A percentile compares a stretch with the other conserved stretches of the same genome.
These are phyloP conservation scores for Caradrina clavipalpis DNA, from an alignment of 2,888 invertebrate species.

Conservation along the genomic window DNA sequence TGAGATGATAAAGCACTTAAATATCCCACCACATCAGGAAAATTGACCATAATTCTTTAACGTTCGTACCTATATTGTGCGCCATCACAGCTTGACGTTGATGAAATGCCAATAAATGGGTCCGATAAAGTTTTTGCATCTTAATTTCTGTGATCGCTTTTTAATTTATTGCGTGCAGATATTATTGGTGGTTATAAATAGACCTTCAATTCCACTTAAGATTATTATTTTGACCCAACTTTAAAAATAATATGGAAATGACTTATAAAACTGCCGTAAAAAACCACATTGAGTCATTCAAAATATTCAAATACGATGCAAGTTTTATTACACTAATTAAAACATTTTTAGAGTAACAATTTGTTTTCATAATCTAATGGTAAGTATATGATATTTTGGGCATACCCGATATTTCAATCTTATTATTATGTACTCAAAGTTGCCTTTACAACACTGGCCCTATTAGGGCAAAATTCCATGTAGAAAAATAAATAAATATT, in stretches of 20 bases:
- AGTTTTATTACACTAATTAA: not conserved
- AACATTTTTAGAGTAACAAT: not conserved
- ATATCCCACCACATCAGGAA: conserved; percentile 41
- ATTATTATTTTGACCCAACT: not conserved
- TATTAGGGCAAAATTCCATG: conserved; percentile 38
- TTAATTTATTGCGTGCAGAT: conserved; percentile 31
- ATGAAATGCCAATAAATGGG: conserved; percentile 62
- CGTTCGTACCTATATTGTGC: conserved; percentile 47
- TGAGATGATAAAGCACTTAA: conserved; percentile 50
- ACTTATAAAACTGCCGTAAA: not conserved
- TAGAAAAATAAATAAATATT: conserved; percentile 61
- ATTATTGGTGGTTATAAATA: conserved; percentile 9
- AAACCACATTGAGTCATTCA: not conserved
- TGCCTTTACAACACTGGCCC: conserved; percentile 1
- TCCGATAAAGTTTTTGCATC: conserved; percentile 50
- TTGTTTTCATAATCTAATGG: not conserved
- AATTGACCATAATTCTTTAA: conserved; percentile 63
- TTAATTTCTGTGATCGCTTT: conserved; percentile 48
- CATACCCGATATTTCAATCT: not conserved
- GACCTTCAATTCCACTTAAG: not conserved
- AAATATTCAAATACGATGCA: not conserved
- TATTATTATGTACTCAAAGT: not conserved
- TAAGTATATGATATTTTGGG: not conserved
- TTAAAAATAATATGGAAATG: not conserved
- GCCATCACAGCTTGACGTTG: conserved; percentile 60